A percentile compares a stretch with the other conserved stretches of the same genome.
phyloP scores from a whole-genome alignment of 2,797 vertebrate genomes.

The Channallabes apus region DNA sequence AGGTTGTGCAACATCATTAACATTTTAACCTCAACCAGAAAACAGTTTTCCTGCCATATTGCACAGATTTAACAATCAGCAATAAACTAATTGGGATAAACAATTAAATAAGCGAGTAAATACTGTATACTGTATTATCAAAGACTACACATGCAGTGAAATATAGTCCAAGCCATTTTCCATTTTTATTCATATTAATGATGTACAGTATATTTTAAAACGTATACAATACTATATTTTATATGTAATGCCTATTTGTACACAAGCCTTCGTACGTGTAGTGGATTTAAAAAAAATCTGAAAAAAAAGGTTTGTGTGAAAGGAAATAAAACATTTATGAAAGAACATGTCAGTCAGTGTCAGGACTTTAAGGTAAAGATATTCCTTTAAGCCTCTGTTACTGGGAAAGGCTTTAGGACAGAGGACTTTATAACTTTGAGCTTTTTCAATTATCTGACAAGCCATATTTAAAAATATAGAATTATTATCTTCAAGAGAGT shows the following conservation, averaged over 20 bases:
- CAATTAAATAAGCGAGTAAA: neutral
- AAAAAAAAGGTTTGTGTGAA: no score
- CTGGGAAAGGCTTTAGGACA: neutral
- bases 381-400: neutral
- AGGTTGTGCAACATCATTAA: slow-evolving; percentile 46
- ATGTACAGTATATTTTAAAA: neutral
- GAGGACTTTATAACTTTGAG: neutral
- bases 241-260: neutral
- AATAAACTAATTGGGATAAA: neutral
- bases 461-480: no score
- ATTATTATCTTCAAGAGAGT: neutral
- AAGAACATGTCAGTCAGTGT: neutral
- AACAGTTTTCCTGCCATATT: slow-evolving; percentile 26
- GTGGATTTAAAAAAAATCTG: neutral
- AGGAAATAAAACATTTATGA: neutral
- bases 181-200: neutral
- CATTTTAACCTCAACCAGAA: slow-evolving; percentile 32
- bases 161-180: neutral
- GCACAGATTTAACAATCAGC: slow-evolving; percentile 10
- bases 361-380: neutral
- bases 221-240: neutral
- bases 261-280: neutral
- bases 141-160: neutral
- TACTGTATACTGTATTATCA: neutral
- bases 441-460: neutral